These are phyloP conservation scores for Allacma fusca DNA, from an alignment of 2,888 invertebrate species.

Conservation along the genomic window DNA sequence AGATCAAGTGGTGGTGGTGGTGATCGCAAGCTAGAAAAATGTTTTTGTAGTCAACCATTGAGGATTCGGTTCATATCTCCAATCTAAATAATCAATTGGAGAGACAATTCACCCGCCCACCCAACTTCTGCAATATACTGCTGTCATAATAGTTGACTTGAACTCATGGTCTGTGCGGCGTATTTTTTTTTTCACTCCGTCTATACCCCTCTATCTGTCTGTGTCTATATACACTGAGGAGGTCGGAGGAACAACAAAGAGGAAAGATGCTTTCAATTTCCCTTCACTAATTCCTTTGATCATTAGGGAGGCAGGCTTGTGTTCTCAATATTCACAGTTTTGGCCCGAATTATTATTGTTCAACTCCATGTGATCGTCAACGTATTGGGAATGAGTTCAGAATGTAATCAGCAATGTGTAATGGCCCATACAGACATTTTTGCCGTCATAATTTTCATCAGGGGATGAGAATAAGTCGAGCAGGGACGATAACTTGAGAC, in stretches of 20 bases:
- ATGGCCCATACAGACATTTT: not conserved
- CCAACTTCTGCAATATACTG: slow-evolving; percentile 1
- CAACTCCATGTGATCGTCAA: not conserved
- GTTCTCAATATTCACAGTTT: slow-evolving; percentile 14
- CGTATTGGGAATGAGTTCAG: not conserved
- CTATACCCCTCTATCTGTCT: not conserved
- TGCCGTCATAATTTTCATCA: not conserved
- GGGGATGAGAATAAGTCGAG: not conserved
- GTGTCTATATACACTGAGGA: not conserved
- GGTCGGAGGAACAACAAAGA: not conserved
- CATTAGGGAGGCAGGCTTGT: slow-evolving; percentile 10
- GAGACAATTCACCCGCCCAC: slow-evolving; percentile 30
- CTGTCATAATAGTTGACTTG: slow-evolving; percentile 26
- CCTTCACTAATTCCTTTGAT: slow-evolving; percentile 34
- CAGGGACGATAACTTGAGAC: too few relatives aligned
- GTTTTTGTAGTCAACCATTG: not conserved
- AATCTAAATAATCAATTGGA: slow-evolving; percentile 34
- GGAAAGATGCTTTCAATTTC: slow-evolving; percentile 21
- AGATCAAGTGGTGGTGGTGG: too few relatives aligned
- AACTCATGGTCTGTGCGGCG: not conserved
- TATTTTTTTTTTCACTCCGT: not conserved
- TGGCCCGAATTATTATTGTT: slow-evolving; percentile 24
- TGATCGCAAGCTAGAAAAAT: too few relatives aligned
- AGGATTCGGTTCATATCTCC: not conserved
- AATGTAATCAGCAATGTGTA: slow-evolving; percentile 17